phyloP scores from a whole-genome alignment of 1,140 invertebrate genomes.

The Centruroides sculpturatus region DNA sequence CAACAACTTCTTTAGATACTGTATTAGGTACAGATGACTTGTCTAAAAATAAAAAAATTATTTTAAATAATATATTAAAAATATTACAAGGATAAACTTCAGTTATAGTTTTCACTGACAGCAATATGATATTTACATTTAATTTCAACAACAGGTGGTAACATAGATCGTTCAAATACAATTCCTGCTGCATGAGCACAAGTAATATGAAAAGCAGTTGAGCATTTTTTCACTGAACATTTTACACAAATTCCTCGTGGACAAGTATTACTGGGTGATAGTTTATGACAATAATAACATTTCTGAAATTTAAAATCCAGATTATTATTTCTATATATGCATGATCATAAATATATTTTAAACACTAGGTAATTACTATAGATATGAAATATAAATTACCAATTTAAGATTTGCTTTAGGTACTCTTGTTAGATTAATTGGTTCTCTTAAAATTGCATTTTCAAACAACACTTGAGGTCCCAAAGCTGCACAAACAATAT shows the following conservation, averaged over 20 bases:
- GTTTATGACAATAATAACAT: constrained; percentile 19
- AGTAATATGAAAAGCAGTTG: constrained; percentile 33
- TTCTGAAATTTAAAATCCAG: constrained; percentile 12
- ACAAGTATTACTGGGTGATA: too few relatives aligned
- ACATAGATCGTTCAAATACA: constrained; percentile 29
- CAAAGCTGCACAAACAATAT: constrained; percentile 38
- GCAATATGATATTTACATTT: constrained; percentile 29
- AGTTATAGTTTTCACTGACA: too few relatives aligned
- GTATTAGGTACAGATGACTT: too few relatives aligned
- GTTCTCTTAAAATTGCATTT: constrained; percentile 27
- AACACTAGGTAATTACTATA: too few relatives aligned
- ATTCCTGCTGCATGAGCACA: constrained; percentile 35
- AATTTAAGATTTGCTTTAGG: background rate
- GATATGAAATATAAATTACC: background rate
- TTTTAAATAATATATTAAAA: too few relatives aligned
- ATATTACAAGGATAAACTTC: too few relatives aligned
- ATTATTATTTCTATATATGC: too few relatives aligned
- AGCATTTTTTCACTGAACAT: constrained; percentile 32
- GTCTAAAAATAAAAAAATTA: too few relatives aligned
- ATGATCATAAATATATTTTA: too few relatives aligned
- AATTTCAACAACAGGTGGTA: constrained; percentile 33
- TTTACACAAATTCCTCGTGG: constrained; percentile 28
- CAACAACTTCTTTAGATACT: too few relatives aligned
- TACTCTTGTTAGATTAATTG: constrained; percentile 29
- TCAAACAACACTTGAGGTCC: constrained; percentile 29